Percentiles rank a stretch among this genome's conserved stretches.
Evolutionary conservation across 2,888 invertebrate species (phyloP).

Genomic region (Antitype chi): DNA sequence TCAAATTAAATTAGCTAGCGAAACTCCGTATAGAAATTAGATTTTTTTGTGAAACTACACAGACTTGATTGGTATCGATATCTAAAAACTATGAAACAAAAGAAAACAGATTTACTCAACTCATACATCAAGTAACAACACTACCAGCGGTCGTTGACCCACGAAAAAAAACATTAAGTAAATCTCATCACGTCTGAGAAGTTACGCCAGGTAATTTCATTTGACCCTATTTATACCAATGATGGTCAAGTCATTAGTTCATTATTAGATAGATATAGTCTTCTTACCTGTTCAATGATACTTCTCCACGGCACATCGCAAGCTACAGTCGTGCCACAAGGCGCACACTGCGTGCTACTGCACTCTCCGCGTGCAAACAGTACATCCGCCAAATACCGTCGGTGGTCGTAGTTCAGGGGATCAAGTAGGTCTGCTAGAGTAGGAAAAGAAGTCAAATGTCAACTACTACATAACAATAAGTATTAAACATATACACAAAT

Average conservation of each 20-base stretch:
- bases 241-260: neutral
- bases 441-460: neutral
- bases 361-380: slow-evolving; percentile 76
- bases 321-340: slow-evolving; percentile 76
- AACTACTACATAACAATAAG: too few relatives aligned
- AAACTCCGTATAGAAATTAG: too few relatives aligned
- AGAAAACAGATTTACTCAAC: neutral
- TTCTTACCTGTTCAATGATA: slow-evolving; percentile 75
- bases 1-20: too few relatives aligned
- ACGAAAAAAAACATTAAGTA: neutral
- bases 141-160: too few relatives aligned
- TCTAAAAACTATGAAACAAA: neutral
- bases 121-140: neutral
- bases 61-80: neutral
- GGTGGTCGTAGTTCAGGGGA: slow-evolving; percentile 76
- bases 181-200: neutral
- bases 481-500: neutral
- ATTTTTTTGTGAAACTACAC: neutral
- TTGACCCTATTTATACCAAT: neutral
- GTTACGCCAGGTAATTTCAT: neutral
- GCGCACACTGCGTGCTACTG: slow-evolving; percentile 72
- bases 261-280: neutral
- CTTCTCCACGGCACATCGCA: slow-evolving; percentile 79
- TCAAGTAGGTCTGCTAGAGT: slow-evolving; percentile 74
- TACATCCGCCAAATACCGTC: slow-evolving; percentile 78